These are phyloP conservation scores for Garrulus glandarius DNA, from an alignment of 2,797 vertebrate genomes.

Conservation along the genomic window DNA sequence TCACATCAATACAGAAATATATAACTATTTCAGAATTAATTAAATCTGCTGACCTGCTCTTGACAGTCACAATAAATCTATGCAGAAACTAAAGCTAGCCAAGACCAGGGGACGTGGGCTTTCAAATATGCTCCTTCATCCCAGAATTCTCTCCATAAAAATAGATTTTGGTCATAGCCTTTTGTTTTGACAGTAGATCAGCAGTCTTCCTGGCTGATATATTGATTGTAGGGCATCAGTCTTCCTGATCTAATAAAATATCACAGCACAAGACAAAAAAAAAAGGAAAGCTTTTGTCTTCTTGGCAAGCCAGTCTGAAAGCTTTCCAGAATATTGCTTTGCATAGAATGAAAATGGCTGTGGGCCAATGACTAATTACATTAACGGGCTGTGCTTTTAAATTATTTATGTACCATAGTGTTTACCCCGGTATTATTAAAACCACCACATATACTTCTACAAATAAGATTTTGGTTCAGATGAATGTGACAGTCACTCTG, in stretches of 20 bases:
- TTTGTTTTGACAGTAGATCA: constrained; percentile 67
- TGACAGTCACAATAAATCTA: not conserved
- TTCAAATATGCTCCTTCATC: not conserved
- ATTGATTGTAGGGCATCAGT: constrained; percentile 64
- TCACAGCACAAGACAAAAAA: not conserved
- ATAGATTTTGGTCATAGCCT: constrained; percentile 26
- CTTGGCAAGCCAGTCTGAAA: constrained; percentile 45
- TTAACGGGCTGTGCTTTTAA: constrained; percentile 44
- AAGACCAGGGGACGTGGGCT: not conserved
- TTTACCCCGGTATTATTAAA: constrained; percentile 52
- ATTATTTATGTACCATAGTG: constrained; percentile 40
- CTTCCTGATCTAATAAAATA: constrained; percentile 67
- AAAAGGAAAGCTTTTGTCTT: constrained; percentile 32
- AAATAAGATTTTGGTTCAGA: constrained; percentile 47
- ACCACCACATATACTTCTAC: not conserved
- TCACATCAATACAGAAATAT: not conserved
- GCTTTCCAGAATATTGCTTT: constrained; percentile 44
- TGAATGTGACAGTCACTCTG: constrained; percentile 9
- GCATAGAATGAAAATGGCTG: constrained; percentile 43
- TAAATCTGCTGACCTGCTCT: not conserved
- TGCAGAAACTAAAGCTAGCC: not conserved
- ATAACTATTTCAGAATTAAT: not conserved
- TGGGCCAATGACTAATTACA: constrained; percentile 35
- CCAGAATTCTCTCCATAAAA: constrained; percentile 30
- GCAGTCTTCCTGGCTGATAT: constrained; percentile 58